Evolutionary conservation across 2,888 invertebrate species (phyloP).

Genomic region (Lysandra bellargus): DNA sequence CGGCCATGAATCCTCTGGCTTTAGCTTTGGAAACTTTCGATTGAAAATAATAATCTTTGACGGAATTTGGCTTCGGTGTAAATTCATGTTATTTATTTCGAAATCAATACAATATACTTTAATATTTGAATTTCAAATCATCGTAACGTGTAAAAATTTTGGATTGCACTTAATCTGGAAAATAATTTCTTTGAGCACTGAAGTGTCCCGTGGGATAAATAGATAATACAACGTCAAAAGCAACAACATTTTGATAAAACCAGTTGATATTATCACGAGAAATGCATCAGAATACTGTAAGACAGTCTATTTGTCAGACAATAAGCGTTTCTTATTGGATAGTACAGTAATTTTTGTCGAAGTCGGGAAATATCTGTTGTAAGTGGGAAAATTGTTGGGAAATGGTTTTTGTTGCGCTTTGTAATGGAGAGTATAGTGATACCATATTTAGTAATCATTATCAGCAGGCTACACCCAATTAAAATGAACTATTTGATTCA

Average conservation of each 20-base stretch:
- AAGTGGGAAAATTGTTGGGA: slow-evolving; percentile 10
- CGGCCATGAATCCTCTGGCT: too few species aligned
- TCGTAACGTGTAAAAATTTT: too few species aligned
- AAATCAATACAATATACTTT: too few species aligned
- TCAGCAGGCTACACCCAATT: not conserved
- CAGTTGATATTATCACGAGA: not conserved
- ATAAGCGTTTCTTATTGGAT: not conserved
- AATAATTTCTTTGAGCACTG: too few species aligned
- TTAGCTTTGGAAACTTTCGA: too few species aligned
- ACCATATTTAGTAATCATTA: not conserved
- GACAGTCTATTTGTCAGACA: not conserved
- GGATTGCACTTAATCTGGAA: too few species aligned
- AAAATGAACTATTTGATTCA: too few species aligned
- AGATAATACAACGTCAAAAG: not conserved
- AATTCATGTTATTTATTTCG: too few species aligned
- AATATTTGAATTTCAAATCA: too few species aligned
- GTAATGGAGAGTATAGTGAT: slow-evolving; percentile 2
- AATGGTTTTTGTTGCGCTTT: not conserved
- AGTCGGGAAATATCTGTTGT: slow-evolving; percentile 15
- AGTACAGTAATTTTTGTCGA: not conserved
- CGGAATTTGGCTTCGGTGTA: too few species aligned
- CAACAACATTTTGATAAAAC: not conserved
- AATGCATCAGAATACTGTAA: not conserved
- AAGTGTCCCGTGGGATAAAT: too few species aligned
- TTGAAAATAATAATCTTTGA: too few species aligned